Conservation (phyloP, 2,888 invertebrate genomes). For the Danaus chrysippus region DNA sequence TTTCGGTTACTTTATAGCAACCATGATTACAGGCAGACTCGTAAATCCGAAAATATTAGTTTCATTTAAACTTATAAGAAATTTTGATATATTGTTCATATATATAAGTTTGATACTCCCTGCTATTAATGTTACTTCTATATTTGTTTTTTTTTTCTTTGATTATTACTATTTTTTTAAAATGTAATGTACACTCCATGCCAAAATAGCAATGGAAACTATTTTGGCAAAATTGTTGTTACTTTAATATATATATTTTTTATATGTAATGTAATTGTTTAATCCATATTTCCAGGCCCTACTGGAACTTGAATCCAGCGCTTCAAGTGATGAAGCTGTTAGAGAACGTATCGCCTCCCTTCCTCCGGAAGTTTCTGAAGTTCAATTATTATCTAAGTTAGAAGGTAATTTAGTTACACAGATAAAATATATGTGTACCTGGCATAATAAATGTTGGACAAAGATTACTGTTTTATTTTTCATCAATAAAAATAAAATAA, state of each 20-base stretch:
- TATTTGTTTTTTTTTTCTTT: background rate
- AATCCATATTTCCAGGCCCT: slow-evolving; percentile 70
- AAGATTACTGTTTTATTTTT: slow-evolving; percentile 26
- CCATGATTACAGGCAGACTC: too few species aligned
- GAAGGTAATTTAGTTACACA: slow-evolving; percentile 79
- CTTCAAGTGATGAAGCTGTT: slow-evolving; percentile 95
- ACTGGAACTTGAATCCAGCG: slow-evolving; percentile 94
- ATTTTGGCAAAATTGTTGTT: too few species aligned
- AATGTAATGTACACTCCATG: too few species aligned
- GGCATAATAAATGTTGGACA: slow-evolving; percentile 28
- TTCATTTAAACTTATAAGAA: too few species aligned
- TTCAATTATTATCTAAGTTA: slow-evolving; percentile 90
- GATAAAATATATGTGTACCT: slow-evolving; percentile 3
- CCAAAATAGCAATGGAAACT: too few species aligned
- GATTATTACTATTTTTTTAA: too few species aligned
- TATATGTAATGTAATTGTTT: slow-evolving; percentile 1
- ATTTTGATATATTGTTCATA: too few species aligned
- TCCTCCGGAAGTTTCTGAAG: slow-evolving; percentile 96
- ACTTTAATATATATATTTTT: background rate
- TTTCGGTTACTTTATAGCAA: too few species aligned
- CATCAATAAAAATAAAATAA: background rate
- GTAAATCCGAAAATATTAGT: too few species aligned
- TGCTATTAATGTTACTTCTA: too few species aligned
- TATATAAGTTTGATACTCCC: too few species aligned
- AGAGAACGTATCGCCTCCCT: slow-evolving; percentile 95